Base-by-base conservation (phyloP, 2,888 invertebrate species). In the Phytoseiulus persimilis region DNA sequence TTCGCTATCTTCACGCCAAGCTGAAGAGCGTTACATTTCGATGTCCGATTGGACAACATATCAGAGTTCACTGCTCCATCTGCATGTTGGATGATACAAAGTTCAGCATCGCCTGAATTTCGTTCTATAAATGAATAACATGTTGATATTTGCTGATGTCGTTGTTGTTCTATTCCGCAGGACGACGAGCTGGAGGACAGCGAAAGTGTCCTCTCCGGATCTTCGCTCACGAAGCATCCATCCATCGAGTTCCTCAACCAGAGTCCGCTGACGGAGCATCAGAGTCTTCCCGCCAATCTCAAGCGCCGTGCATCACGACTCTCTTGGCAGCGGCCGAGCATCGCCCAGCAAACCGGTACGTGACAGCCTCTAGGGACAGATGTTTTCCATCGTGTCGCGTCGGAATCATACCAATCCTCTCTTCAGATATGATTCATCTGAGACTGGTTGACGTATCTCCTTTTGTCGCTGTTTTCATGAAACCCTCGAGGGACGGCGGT, bases 151-250 rank as follows among this genome's bases (percentile, higher is more conserved):
- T 32, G 31, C 33, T 33, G 28, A 5, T 45, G 18, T 87, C 31
- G 9, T 9, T 5, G n/a, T n/a, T n/a, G n/a, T 87, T n/a, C 45
- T 14, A 1, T 87, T 33, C 39, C 2, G 1, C 45, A 87, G 87
- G 87, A 87, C 87, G 87, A 87, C 33, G 87, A 87, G 33, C 87
- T 87, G 32, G 87, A 87, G 33, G 87, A 87, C 45, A 87, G 87
- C 33, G 87, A 87, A 32, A 87, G 87, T 31, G 45, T 39, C 0
- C 65, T 65, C 1, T 65, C 65, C 11, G 87, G 39, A 32, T 87
- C 87, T 32, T 87, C 87, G 14, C 33, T 87, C 39, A 87, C 87
- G 87, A 87, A 87, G 45, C 87, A 87, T 33, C 87, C 87, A 45
- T 87, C 87, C 28, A 87, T 87, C 33, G 87, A 87, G 87, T 87